These are phyloP conservation scores for Botia almorhae DNA, from an alignment of 2,797 vertebrate species.

Conservation along the genomic window DNA sequence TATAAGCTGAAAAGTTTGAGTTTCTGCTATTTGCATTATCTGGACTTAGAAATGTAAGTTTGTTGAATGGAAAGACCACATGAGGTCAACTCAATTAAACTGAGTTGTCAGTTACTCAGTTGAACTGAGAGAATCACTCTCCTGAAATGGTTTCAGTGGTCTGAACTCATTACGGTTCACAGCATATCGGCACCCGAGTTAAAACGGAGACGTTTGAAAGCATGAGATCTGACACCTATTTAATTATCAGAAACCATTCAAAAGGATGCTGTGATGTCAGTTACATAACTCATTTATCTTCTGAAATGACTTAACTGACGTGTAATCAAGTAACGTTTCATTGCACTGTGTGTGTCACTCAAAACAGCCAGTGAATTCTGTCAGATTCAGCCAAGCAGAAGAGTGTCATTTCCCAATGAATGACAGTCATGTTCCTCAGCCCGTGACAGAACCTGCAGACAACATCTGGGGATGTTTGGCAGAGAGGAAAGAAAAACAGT, in stretches of 20 bases:
- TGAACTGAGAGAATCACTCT: too few relatives aligned
- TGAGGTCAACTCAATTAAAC: too few relatives aligned
- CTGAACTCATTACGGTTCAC: too few relatives aligned
- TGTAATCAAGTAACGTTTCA: neutral
- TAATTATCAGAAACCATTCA: neutral
- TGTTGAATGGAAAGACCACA: too few relatives aligned
- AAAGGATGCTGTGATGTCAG: neutral
- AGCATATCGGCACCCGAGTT: neutral
- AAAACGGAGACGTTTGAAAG: conserved; percentile 1
- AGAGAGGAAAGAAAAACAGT: conserved; percentile 45
- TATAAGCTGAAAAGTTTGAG: too few relatives aligned
- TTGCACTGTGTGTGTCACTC: neutral
- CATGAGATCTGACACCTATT: conserved; percentile 1
- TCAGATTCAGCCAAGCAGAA: conserved; percentile 15
- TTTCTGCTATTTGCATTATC: too few relatives aligned
- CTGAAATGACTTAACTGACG: neutral
- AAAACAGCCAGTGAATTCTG: conserved; percentile 40
- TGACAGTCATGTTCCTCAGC: conserved; percentile 37
- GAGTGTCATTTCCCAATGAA: conserved; percentile 35
- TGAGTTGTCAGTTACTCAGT: too few relatives aligned
- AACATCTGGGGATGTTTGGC: conserved; percentile 55
- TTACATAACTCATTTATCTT: too few relatives aligned
- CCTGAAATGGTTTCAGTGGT: too few relatives aligned
- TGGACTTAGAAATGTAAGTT: too few relatives aligned
- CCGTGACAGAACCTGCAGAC: conserved; percentile 53